Percentiles rank a stretch among this genome's conserved stretches.
These are phyloP conservation scores for Zingel zingel DNA, from an alignment of 2,113 vertebrate genomes.

Conservation along the genomic window DNA sequence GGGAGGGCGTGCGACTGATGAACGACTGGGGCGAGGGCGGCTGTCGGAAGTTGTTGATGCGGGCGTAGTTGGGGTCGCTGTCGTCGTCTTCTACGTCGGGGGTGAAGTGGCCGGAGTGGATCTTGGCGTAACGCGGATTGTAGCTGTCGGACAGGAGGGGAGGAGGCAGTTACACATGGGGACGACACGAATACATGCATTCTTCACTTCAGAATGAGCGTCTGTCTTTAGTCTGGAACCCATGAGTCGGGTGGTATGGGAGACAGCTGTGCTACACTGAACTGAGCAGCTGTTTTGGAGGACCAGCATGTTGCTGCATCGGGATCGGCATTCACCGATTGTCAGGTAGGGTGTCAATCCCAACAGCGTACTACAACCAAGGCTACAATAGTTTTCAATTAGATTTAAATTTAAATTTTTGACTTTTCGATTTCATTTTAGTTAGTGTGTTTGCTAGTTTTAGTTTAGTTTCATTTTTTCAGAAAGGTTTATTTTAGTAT, in stretches of 20 bases:
- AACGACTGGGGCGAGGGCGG: slow-evolving; percentile 79
- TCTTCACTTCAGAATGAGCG: not conserved
- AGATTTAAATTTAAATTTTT: too few species aligned
- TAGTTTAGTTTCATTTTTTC: too few species aligned
- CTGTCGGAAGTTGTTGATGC: slow-evolving; percentile 91
- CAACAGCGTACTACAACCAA: too few species aligned
- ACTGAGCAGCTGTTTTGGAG: slow-evolving; percentile 4
- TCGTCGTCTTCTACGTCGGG: slow-evolving; percentile 92
- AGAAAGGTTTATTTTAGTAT: too few species aligned
- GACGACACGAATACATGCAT: not conserved
- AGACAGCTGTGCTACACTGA: slow-evolving; percentile 4
- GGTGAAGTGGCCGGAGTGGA: slow-evolving; percentile 78
- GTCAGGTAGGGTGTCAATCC: too few species aligned
- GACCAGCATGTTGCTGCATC: not conserved
- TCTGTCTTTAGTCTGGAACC: too few species aligned
- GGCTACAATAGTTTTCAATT: too few species aligned
- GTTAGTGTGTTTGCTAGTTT: too few species aligned
- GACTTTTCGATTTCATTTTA: too few species aligned
- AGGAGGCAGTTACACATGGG: not conserved
- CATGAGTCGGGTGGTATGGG: too few species aligned
- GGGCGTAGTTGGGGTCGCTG: slow-evolving; percentile 93
- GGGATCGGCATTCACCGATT: too few species aligned
- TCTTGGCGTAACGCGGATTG: slow-evolving; percentile 85
- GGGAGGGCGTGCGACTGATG: slow-evolving; percentile 78
- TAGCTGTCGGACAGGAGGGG: slow-evolving; percentile 75